These are phyloP conservation scores for Pollenia angustigena DNA, from an alignment of 2,888 invertebrate species.

Conservation along the genomic window DNA sequence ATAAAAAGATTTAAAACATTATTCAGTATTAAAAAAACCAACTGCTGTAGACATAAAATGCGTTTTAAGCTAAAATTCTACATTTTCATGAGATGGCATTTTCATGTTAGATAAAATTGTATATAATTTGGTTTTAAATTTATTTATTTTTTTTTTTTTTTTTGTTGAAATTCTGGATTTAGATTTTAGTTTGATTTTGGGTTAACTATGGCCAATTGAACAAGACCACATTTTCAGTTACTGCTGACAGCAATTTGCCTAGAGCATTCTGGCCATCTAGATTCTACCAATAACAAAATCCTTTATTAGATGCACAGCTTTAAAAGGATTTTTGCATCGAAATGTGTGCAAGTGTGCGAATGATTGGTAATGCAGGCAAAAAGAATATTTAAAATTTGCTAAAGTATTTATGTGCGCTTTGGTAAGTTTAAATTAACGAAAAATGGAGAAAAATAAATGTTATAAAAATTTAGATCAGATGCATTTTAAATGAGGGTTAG, in stretches of 20 bases:
- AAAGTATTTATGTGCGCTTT: slow-evolving; percentile 47
- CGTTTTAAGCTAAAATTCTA: slow-evolving; percentile 65
- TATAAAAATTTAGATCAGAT: slow-evolving; percentile 1
- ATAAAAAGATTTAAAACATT: slow-evolving; percentile 46
- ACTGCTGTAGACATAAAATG: slow-evolving; percentile 63
- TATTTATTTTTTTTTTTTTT: slow-evolving; percentile 10
- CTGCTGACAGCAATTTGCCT: slow-evolving; percentile 58
- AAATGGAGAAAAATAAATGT: background rate
- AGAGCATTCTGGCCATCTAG: slow-evolving; percentile 25
- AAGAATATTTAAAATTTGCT: slow-evolving; percentile 51
- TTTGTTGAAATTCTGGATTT: slow-evolving; percentile 47
- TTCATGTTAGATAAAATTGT: slow-evolving; percentile 60
- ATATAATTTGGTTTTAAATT: slow-evolving; percentile 52
- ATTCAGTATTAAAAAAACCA: slow-evolving; percentile 21
- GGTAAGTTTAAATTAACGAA: slow-evolving; percentile 24
- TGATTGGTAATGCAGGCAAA: slow-evolving; percentile 48
- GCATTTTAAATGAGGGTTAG: background rate
- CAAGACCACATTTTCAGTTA: slow-evolving; percentile 62
- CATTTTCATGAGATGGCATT: slow-evolving; percentile 66
- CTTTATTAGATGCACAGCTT: slow-evolving; percentile 54
- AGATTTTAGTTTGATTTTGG: slow-evolving; percentile 65
- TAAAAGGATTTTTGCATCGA: slow-evolving; percentile 45
- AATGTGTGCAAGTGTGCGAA: slow-evolving; percentile 45
- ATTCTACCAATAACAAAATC: slow-evolving; percentile 50
- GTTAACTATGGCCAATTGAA: slow-evolving; percentile 63